Evolutionary conservation across 2,888 invertebrate species (phyloP).

Genomic region (Elysia crispata): DNA sequence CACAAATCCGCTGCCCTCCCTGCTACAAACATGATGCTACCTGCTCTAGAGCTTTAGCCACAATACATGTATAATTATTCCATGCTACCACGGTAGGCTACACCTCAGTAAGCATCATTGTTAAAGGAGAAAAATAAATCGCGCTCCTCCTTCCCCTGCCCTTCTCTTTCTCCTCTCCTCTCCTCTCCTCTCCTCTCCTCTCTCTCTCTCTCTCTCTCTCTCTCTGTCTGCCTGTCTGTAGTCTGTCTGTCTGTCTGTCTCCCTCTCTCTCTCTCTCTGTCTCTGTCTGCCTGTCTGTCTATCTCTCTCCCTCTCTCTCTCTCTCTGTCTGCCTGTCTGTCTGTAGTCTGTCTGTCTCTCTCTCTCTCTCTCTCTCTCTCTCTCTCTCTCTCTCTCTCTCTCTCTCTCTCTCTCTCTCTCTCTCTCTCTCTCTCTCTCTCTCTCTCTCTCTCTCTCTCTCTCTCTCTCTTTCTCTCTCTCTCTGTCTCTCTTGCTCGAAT

Average conservation of each 20-base stretch:
- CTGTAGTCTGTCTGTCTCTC: background rate
- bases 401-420: background rate
- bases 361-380: background rate
- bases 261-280: background rate
- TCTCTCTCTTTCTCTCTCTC: background rate
- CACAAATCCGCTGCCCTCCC: no score
- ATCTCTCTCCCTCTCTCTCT: background rate
- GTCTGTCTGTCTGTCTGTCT: slow-evolving; percentile 3
- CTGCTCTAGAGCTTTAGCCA: no score
- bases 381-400: background rate
- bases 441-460: background rate
- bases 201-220: background rate
- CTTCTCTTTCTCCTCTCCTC: no score
- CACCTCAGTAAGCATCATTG: no score
- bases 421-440: background rate
- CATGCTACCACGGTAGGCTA: no score
- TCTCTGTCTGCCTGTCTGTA: background rate
- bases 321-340: background rate
- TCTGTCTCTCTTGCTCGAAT: slow-evolving; percentile 7
- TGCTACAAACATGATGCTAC: no score
- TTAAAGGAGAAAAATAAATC: no score
- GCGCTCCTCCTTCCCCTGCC: no score
- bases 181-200: no score
- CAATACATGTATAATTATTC: no score
- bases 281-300: background rate